Evolutionary conservation across 2,113 vertebrate genomes (phyloP).

Genomic region (Phylloscopus trochilus): DNA sequence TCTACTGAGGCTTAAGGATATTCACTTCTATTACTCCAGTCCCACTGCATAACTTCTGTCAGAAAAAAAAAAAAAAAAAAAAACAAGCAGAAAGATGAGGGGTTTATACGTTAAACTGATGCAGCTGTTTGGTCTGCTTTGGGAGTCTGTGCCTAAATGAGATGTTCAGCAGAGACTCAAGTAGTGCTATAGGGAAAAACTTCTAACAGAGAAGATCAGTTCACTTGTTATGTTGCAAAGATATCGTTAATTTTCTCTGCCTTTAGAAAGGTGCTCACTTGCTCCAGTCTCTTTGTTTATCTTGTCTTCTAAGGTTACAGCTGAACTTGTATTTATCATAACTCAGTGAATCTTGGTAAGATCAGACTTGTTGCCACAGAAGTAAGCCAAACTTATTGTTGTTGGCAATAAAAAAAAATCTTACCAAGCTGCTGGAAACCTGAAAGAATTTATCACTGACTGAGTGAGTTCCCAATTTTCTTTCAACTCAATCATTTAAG

Average conservation of each 20-base stretch:
- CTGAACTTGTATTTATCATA: constrained; percentile 33
- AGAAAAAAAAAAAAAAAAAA: neutral
- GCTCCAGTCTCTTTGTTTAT: neutral
- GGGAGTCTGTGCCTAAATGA: neutral
- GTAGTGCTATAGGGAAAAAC: neutral
- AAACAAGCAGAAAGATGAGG: neutral
- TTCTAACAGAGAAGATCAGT: neutral
- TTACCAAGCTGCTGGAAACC: neutral
- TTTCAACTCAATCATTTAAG: neutral
- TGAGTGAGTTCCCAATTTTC: neutral
- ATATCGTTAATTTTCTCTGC: neutral
- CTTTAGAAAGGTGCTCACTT: neutral
- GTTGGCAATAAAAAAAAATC: constrained; percentile 16
- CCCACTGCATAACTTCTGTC: neutral
- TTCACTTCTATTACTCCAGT: neutral
- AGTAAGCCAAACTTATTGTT: constrained; percentile 16
- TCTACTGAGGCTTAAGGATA: neutral
- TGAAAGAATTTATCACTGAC: constrained; percentile 45
- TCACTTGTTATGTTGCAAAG: neutral
- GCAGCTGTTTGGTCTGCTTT: neutral
- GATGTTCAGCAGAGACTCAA: neutral
- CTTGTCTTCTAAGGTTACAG: neutral
- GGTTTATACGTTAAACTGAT: neutral
- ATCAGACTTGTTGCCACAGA: constrained; percentile 13
- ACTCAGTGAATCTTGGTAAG: constrained; percentile 44